Base-by-base conservation (phyloP, 2,888 invertebrate genomes). In the Eulithis testata region DNA sequence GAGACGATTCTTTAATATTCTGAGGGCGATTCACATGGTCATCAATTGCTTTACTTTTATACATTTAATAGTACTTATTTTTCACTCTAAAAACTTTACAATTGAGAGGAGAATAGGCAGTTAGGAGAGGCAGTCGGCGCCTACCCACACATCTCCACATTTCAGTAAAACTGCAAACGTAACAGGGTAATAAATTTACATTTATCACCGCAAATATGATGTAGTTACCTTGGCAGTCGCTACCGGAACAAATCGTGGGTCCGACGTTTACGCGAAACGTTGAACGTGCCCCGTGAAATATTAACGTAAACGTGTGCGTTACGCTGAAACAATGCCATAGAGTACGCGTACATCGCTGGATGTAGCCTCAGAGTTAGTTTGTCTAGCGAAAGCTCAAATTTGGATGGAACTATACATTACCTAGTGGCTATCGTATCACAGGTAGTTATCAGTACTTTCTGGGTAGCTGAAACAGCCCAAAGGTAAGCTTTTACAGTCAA, bases 131-230 rank as follows among this genome's bases (percentile, higher is more conserved):
- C 80, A 81, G 81, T 82, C 80, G 83, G 82, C 74, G 85, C 84
- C 80, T 73, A n/a, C n/a, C n/a, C n/a, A n/a, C 85, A 84, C 87
- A 85, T 86, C 89, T 89, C 87, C 88, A 86, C 89, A 85, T 89
- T 88, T 90, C 87, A 87, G 87, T 89, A 87, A 88, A 89, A 90
- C 90, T 89, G 91, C 87, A 89, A 88, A 91, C 88, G 85, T 90
- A 91, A 90, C 88, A 73, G 87, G 80, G 82, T 82, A 87, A 91
- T 92, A 92, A 91, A 91, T 91, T 91, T 83, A 89, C 86, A 86
- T 92, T 92, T 92, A 91, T 91, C 88, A 86, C 91, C 85, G 75
- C 84, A 87, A 90, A 88, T 89, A 85, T 73, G 86, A 88, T 81
- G 85, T 86, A 86, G 78, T 80, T 85, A 86, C 86, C 85, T 84